Conservation (phyloP, 2,888 invertebrate species). For the Callinectes sapidus region DNA sequence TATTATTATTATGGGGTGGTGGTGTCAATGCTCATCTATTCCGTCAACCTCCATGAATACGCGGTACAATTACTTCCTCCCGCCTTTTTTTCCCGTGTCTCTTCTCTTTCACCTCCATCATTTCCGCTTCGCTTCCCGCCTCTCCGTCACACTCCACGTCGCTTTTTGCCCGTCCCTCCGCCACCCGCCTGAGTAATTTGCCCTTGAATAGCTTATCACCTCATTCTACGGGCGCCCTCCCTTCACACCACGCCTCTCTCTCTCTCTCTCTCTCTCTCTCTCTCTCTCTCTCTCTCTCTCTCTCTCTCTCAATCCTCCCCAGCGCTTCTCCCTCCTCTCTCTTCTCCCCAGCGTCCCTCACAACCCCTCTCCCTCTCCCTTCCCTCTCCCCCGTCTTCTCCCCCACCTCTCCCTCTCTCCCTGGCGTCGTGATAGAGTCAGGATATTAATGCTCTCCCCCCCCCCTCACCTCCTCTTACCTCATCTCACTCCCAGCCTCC, state of each 20-base stretch:
- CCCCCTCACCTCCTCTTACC: neutral
- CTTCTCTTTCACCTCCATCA: neutral
- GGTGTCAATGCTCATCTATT: neutral
- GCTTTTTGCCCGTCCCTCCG: neutral
- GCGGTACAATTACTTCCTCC: neutral
- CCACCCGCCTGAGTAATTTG: constrained; percentile 18
- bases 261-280: neutral
- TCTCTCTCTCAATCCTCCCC: neutral
- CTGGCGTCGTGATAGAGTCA: neutral
- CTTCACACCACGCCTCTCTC: constrained; percentile 3
- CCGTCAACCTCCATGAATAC: neutral
- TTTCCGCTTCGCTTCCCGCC: constrained; percentile 10
- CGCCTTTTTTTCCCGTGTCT: neutral
- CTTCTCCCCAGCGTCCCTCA: neutral
- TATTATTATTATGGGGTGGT: neutral
- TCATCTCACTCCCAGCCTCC: neutral
- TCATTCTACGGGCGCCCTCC: constrained; percentile 10
- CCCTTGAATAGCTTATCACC: constrained; percentile 36
- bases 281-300: neutral
- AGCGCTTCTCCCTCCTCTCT: neutral
- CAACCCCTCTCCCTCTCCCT: neutral
- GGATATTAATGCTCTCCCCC: neutral
- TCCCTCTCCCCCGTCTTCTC: neutral
- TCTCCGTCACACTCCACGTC: neutral
- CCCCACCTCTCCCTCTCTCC: neutral